Evolutionary conservation across 2,888 invertebrate species (phyloP).

Genomic region (Bellardia bayeri): DNA sequence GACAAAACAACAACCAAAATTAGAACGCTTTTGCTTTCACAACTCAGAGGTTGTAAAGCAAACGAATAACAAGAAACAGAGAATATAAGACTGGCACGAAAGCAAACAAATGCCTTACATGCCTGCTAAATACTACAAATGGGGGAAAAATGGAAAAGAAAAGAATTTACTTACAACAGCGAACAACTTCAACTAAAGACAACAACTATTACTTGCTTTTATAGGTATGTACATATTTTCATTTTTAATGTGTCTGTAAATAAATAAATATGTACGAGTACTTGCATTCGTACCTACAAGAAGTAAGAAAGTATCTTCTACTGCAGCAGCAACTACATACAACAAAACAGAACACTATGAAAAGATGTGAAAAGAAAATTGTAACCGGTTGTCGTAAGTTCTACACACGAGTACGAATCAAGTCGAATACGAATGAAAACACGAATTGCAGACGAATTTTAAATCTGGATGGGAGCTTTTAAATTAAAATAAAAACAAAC

Average conservation of each 20-base stretch:
- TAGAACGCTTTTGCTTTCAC: constrained; percentile 77
- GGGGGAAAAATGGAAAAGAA: constrained; percentile 4
- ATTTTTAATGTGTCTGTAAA: constrained; percentile 31
- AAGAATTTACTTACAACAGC: constrained; percentile 56
- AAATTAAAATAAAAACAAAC: constrained; percentile 45
- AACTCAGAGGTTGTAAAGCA: constrained; percentile 63
- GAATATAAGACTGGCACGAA: constrained; percentile 69
- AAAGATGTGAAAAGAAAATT: constrained; percentile 10
- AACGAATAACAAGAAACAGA: constrained; percentile 75
- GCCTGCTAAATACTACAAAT: not conserved
- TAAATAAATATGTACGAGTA: not conserved
- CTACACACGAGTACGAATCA: constrained; percentile 48
- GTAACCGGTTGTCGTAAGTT: constrained; percentile 69
- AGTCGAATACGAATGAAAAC: constrained; percentile 19
- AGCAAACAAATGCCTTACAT: constrained; percentile 52
- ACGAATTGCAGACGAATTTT: constrained; percentile 38
- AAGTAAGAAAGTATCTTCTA: constrained; percentile 49
- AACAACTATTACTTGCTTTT: constrained; percentile 17
- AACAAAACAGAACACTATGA: not conserved
- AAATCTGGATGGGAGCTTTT: constrained; percentile 59
- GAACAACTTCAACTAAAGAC: constrained; percentile 41
- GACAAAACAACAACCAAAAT: constrained; percentile 64
- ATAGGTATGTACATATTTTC: no score
- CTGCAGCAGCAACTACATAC: constrained; percentile 11
- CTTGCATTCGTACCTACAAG: constrained; percentile 7